Conservation (phyloP, 2,888 invertebrate genomes). For the Celastrina argiolus region DNA sequence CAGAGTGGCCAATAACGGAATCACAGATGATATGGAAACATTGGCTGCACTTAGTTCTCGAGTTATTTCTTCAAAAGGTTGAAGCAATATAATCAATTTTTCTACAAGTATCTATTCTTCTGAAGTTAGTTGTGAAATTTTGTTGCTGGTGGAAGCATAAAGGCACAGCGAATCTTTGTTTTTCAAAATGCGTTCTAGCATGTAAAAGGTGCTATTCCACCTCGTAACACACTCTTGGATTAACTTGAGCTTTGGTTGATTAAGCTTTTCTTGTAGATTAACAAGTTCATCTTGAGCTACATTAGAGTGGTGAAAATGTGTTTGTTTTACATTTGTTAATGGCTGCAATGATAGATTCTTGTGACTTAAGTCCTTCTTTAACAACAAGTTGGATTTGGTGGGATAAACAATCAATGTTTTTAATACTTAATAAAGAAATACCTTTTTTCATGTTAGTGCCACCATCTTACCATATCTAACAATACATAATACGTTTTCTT, state of each 20-base stretch:
- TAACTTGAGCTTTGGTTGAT: constrained; percentile 18
- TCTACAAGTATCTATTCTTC: constrained; percentile 31
- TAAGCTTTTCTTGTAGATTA: constrained; percentile 21
- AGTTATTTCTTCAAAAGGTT: constrained; percentile 33
- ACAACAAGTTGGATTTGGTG: constrained; percentile 20
- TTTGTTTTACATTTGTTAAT: constrained; percentile 20
- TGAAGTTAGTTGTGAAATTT: constrained; percentile 32
- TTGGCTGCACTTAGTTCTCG: constrained; percentile 32
- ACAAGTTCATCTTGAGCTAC: constrained; percentile 20
- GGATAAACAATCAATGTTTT: constrained; percentile 22
- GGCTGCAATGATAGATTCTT: constrained; percentile 23
- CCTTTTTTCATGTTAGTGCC: constrained; percentile 34
- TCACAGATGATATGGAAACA: constrained; percentile 33
- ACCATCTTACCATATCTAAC: constrained; percentile 31
- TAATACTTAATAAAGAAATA: constrained; percentile 29
- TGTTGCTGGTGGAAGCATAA: constrained; percentile 32
- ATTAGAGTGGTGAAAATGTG: constrained; percentile 21
- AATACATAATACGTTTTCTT: constrained; percentile 33
- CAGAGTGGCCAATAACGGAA: constrained; percentile 33
- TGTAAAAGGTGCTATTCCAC: constrained; percentile 20
- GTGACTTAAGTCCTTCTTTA: constrained; percentile 26
- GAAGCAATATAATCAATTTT: constrained; percentile 30
- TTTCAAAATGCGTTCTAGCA: constrained; percentile 19
- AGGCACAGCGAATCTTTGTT: constrained; percentile 29
- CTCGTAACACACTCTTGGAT: constrained; percentile 21